phyloP scores from a whole-genome alignment of 2,113 vertebrate genomes.

The Caranx ignobilis region DNA sequence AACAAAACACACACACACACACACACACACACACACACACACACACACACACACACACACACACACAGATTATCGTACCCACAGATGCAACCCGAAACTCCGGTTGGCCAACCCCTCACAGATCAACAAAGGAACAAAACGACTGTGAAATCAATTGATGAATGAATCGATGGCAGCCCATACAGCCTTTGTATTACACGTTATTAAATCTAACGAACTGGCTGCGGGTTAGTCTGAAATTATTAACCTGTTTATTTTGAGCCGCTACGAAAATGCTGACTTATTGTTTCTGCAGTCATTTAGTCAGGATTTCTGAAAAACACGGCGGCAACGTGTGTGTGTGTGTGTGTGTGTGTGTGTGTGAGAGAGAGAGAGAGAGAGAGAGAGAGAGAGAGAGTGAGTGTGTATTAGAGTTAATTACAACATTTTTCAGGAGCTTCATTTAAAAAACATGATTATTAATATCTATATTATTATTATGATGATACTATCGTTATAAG shows the following conservation, averaged over 20 bases:
- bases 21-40: conserved; percentile 33
- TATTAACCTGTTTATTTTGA: conserved; percentile 57
- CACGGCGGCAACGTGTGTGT: neutral
- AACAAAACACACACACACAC: conserved; percentile 61
- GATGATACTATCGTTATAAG: neutral
- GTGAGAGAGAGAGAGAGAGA: too few species aligned
- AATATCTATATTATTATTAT: neutral
- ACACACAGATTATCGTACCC: conserved; percentile 56
- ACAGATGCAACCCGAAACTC: conserved; percentile 79
- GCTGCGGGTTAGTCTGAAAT: conserved; percentile 42
- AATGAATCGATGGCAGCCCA: conserved; percentile 73
- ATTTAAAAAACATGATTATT: too few species aligned
- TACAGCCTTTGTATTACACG: conserved; percentile 66
- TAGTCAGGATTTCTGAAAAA: conserved; percentile 26
- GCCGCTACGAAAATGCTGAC: conserved; percentile 34
- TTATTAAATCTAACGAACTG: conserved; percentile 75
- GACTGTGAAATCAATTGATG: conserved; percentile 83
- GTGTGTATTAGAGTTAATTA: neutral
- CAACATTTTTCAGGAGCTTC: neutral
- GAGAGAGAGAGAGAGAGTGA: conserved; percentile 3
- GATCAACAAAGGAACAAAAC: conserved; percentile 81
- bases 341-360: neutral
- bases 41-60: conserved; percentile 37
- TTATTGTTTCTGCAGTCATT: conserved; percentile 9
- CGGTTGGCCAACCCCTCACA: conserved; percentile 77